Evolutionary conservation across 2,888 invertebrate genomes (phyloP).

Genomic region (Mylabris sibirica): DNA sequence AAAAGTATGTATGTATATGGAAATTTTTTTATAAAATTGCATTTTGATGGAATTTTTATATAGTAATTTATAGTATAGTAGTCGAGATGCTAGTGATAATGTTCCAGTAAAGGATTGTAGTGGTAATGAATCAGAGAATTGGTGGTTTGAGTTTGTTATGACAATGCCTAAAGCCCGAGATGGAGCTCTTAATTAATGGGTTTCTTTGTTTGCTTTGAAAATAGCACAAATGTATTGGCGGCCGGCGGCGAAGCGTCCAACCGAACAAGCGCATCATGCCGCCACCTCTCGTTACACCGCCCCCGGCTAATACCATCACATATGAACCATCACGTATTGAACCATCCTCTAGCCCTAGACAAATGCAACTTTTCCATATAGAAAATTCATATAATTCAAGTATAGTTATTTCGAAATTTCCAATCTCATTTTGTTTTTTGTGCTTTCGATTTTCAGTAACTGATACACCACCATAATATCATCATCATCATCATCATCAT

Average conservation of each 20-base stretch:
- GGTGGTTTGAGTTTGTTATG: constrained; percentile 53
- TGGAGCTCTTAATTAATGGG: constrained; percentile 62
- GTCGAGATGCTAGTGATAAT: not conserved
- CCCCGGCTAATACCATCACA: constrained; percentile 29
- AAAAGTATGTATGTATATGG: not conserved
- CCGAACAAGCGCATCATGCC: constrained; percentile 54
- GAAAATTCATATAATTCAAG: too few species aligned
- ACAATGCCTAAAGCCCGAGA: constrained; percentile 58
- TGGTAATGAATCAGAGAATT: constrained; percentile 39
- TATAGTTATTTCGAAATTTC: too few species aligned
- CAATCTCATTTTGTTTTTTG: too few species aligned
- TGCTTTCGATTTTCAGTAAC: too few species aligned
- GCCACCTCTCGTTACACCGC: constrained; percentile 39
- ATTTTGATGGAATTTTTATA: not conserved
- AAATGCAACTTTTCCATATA: not conserved
- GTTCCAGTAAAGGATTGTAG: not conserved
- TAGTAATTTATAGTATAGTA: too few species aligned
- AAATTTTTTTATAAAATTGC: not conserved
- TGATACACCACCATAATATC: too few species aligned
- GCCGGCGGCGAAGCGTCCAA: constrained; percentile 56
- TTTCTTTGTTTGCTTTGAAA: constrained; percentile 62
- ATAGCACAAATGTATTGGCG: constrained; percentile 54
- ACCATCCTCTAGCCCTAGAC: not conserved
- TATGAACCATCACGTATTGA: not conserved
- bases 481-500: too few species aligned